Percentiles rank a stretch among this genome's conserved stretches.
Evolutionary conservation across 2,888 invertebrate genomes (phyloP).

Genomic region (Eristalinus sepulchralis): DNA sequence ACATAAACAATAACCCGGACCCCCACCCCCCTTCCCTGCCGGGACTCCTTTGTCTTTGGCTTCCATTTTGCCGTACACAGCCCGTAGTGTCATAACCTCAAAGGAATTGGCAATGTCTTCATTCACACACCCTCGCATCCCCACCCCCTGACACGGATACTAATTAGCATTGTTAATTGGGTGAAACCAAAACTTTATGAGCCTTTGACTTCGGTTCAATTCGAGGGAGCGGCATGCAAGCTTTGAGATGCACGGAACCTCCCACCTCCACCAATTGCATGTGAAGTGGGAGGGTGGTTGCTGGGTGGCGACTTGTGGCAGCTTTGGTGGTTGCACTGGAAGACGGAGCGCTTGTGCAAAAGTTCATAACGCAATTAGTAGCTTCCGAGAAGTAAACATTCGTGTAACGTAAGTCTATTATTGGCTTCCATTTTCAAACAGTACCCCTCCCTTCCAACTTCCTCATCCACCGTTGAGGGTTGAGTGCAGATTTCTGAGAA

Average conservation of each 20-base stretch:
- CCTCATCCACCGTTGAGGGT: background rate
- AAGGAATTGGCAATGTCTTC: background rate
- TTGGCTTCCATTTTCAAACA: background rate
- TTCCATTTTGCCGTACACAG: background rate
- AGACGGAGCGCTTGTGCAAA: background rate
- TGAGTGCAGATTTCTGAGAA: background rate
- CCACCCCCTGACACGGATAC: background rate
- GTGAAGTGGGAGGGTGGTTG: background rate
- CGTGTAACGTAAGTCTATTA: slow-evolving; percentile 2
- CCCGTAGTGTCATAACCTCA: background rate
- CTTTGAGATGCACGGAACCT: background rate
- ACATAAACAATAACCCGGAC: background rate
- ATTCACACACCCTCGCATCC: background rate
- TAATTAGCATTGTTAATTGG: slow-evolving; percentile 31
- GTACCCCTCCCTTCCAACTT: too few species aligned
- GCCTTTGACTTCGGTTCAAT: slow-evolving; percentile 34
- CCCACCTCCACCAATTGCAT: background rate
- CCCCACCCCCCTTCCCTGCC: background rate
- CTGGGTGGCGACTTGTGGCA: too few species aligned
- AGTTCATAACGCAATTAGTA: slow-evolving; percentile 25
- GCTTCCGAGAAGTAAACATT: background rate
- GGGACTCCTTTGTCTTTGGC: background rate
- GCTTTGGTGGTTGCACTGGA: background rate
- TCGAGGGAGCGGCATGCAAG: background rate
- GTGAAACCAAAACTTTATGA: slow-evolving; percentile 36